phyloP scores from a whole-genome alignment of 2,888 invertebrate genomes.

The Cryptosula pallasiana region DNA sequence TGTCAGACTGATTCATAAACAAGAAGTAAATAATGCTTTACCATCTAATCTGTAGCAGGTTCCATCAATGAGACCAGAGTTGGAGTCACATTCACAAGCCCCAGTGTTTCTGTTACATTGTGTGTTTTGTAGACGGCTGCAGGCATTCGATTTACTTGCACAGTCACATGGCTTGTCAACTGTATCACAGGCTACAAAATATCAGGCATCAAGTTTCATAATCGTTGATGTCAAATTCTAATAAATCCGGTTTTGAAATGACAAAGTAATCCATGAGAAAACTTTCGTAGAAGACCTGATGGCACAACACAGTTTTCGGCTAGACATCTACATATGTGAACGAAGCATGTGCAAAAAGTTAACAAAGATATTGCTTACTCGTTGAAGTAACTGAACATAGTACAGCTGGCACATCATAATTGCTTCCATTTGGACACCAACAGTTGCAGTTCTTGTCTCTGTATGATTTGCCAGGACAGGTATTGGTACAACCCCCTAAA shows the following conservation, averaged over 20 bases:
- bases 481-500: not conserved
- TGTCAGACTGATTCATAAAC: too few relatives aligned
- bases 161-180: not conserved
- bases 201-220: too few relatives aligned
- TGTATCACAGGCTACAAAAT: not conserved
- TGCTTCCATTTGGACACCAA: not conserved
- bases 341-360: too few relatives aligned
- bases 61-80: not conserved
- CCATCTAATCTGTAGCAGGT: not conserved
- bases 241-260: too few relatives aligned
- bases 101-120: not conserved
- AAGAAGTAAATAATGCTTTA: too few relatives aligned
- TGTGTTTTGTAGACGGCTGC: not conserved
- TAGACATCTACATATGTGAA: too few relatives aligned
- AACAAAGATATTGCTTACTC: too few relatives aligned
- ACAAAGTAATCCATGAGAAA: too few relatives aligned
- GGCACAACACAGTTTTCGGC: too few relatives aligned
- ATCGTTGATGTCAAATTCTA: too few relatives aligned
- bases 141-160: not conserved
- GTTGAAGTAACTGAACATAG: not conserved
- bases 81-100: not conserved
- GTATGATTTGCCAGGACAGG: not conserved
- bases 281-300: too few relatives aligned
- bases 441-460: not conserved
- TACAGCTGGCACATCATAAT: not conserved